Base-by-base conservation (phyloP, 2,113 vertebrate species). In the Corythoichthys intestinalis region DNA sequence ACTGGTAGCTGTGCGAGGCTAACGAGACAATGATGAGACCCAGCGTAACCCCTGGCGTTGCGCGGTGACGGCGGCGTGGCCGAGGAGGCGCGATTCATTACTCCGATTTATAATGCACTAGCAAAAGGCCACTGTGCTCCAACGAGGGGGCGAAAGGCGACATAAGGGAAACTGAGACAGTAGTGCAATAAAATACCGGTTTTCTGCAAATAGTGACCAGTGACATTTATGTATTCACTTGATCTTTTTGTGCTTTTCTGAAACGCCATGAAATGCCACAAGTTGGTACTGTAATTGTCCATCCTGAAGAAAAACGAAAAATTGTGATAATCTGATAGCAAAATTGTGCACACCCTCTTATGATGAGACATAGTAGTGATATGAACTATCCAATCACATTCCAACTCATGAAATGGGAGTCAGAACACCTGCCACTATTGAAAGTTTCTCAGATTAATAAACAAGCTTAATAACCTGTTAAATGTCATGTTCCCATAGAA, bases 1-100 rank as follows among this genome's bases (percentile, higher is more conserved):
- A 80, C 70, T 76, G 78, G 70, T 70, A 50, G 67, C 67, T 14
- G 9, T 69, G 80, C 81, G 65, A 83, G 65, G 74, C 67, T 86
- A 87, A 85, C 59, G 34, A 82, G 77, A 74, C 70, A 70, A 82
- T 85, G 83, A 87, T 75, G 76, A 70, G 71, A 80, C 59, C 77
- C 79, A 70, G 77, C 38, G 65, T 73, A 78, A 61, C 59, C 66
- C n/a, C 56, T 38, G 57, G 64, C 56, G 70, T 48, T 68, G 68
- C 58, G 47, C 60, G 37, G 68, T 48, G 61, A 77, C 76, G 72
- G 67, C 66, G 46, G 57, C 57, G 70, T 49, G 76, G 77, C 64
- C 17, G 6, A 68, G 73, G 54, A 61, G 58, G 60, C 35, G 66
- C 59, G 80, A 85, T 83, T 85, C 81, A 86, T 85, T 85, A 86